A percentile compares a stretch with the other conserved stretches of the same genome.
These are phyloP conservation scores for Campoplex nolae DNA, from an alignment of 2,888 invertebrate genomes.

Conservation along the genomic window DNA sequence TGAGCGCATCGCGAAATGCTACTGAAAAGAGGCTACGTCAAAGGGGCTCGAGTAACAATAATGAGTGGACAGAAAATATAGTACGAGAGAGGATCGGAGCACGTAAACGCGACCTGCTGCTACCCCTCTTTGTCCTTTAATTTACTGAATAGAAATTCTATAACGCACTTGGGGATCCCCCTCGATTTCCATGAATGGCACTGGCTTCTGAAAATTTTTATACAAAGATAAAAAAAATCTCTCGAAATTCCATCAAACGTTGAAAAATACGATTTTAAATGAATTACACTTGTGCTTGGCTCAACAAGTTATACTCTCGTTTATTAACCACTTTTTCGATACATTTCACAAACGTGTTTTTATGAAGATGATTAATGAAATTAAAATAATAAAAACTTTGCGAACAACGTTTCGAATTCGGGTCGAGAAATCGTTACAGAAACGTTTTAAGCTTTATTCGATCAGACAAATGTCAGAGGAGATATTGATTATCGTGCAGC, in stretches of 20 bases:
- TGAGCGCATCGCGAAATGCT: constrained; percentile 3
- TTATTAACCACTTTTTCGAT: not conserved
- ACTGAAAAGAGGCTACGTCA: constrained; percentile 32
- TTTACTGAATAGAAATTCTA: constrained; percentile 12
- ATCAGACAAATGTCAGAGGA: not conserved
- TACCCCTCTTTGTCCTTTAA: not conserved
- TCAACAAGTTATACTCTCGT: not conserved
- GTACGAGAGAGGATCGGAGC: constrained; percentile 7
- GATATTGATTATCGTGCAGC: not conserved
- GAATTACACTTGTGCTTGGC: not conserved
- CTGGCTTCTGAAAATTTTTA: not conserved
- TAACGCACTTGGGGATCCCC: not conserved
- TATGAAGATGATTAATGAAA: too few species aligned
- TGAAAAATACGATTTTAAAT: not conserved
- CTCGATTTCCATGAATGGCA: not conserved
- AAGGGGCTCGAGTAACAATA: constrained; percentile 42
- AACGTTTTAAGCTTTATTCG: not conserved
- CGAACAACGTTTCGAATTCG: not conserved
- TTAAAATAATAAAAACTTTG: too few species aligned
- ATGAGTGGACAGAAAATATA: constrained; percentile 33
- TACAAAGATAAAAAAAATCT: not conserved
- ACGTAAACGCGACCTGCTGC: constrained; percentile 7
- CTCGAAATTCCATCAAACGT: not conserved
- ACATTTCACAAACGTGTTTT: not conserved
- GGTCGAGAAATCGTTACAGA: not conserved